A percentile compares a stretch with the other conserved stretches of the same genome.
phyloP scores from a whole-genome alignment of 2,113 vertebrate genomes.

The Ceuthmochares aereus region DNA sequence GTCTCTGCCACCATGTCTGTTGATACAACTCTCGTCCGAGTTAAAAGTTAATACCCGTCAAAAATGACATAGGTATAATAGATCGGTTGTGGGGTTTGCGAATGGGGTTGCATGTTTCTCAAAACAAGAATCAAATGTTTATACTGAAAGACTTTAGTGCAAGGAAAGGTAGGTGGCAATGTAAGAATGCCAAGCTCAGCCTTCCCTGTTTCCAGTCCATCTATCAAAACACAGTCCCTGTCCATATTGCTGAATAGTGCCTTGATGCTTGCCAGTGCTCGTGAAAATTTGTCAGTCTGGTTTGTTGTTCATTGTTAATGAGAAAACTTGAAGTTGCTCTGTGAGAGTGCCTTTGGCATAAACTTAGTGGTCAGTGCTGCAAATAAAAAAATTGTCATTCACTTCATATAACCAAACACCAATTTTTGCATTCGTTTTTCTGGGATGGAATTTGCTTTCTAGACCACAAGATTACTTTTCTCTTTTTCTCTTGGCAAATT shows the following conservation, averaged over 20 bases:
- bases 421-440: background rate
- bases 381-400: background rate
- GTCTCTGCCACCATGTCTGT: background rate
- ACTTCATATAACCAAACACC: accelerated
- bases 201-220: accelerated
- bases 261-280: accelerated
- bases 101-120: background rate
- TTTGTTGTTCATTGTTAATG: background rate
- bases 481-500: background rate
- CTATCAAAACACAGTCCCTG: accelerated
- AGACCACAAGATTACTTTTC: background rate
- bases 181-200: background rate
- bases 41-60: background rate
- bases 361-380: background rate
- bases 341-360: accelerated
- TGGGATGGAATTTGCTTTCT: accelerated
- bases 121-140: background rate
- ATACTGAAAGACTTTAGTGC: background rate
- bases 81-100: background rate
- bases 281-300: too few species aligned
- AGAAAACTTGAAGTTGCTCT: background rate
- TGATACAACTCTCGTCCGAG: background rate
- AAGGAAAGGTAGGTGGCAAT: background rate
- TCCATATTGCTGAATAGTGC: background rate
- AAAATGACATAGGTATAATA: background rate